Evolutionary conservation across 2,888 invertebrate genomes (phyloP), one percentile per base, ranked within the genome.

Genomic region (Drosophila hamatofila): DNA sequence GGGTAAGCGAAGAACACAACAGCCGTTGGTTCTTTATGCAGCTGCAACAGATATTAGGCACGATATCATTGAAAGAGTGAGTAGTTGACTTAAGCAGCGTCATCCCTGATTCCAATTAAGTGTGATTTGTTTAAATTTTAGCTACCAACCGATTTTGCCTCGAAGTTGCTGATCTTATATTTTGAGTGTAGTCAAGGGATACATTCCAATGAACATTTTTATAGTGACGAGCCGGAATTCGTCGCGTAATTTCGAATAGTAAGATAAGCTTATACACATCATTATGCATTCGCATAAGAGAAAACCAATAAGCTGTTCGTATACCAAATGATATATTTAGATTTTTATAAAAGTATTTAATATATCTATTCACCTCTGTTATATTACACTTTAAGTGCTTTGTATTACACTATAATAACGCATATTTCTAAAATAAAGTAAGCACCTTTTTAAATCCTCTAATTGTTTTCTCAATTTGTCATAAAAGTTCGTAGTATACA

Each of bases 161-260:
- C 80, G 4, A 75, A 87, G 37, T 75, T 76, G 56, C 64, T 84
- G 7, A 39, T 69, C 2, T 37, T 84, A 33, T 54, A 75, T 42
- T 84, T 84, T 41, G 84, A 84, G 60, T 87, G 87, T 70, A 87
- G 87, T 64, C 80, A 82, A 14, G 87, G 87, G 44, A 80, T 84
- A 44, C 25, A 60, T 25, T 73, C 72, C 11, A 37, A 35, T 39
- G 82, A 78, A 37, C 87, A 84, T 67, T 76, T 56, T 59, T 84
- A 80, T 62, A 80, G 61, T 14, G 84, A 84, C 39, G 87, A 84
- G 39, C 84, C 84, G 11, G 84, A 84, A 62, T 84, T 87, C 33
- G 84, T 18, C 30, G 8, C 12, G 14, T 14, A 18, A 49, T 49
- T 12, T 33, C 33, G 21, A 39, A 2, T 16, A 46, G 52, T 39